Evolutionary conservation across 2,888 invertebrate species (phyloP), one percentile per base, ranked within the genome.

Genomic region (Drepana falcataria): DNA sequence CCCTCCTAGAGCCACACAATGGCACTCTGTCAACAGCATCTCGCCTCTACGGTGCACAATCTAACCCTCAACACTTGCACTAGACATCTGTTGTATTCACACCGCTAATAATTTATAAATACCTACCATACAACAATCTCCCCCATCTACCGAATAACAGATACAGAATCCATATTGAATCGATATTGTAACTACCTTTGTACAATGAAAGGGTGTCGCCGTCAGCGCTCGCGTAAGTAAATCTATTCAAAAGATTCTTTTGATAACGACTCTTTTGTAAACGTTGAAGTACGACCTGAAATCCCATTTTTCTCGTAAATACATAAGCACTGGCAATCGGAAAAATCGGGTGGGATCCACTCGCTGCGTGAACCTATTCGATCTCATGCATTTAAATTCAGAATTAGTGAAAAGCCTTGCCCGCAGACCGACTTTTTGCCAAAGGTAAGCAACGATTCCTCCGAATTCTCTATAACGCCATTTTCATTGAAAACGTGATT

Each of bases 311-410:
- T 81, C 79, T 79, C 73, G 71, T 81, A 84, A 85, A 87, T 85
- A 86, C 81, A 83, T 85, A 87, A 88, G 85, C 79, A 81, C 73
- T 73, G 77, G 81, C 82, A 87, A 85, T 83, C 80, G 84, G 79
- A 77, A 79, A 83, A 76, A 77, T 81, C 78, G 65, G 71, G 70
- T 70, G 66, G 72, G 79, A 83, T 83, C 77, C 83, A 72, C 79
- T 78, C 77, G 52, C 77, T 79, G 81, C 81, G 80, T 81, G 81
- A 85, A 87, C 85, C 85, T 81, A 87, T 89, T 88, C 87, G 84
- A 87, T 87, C 89, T 89, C 89, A 90, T 90, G 90, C 90, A 90
- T 90, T 90, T 90, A 90, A 90, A 90, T 90, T 88, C 85, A 83
- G 87, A 89, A 90, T 90, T 90, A 90, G 88, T 83, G 82, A 79